Conservation (phyloP, 2,797 vertebrate species). For the Enoplosus armatus region DNA sequence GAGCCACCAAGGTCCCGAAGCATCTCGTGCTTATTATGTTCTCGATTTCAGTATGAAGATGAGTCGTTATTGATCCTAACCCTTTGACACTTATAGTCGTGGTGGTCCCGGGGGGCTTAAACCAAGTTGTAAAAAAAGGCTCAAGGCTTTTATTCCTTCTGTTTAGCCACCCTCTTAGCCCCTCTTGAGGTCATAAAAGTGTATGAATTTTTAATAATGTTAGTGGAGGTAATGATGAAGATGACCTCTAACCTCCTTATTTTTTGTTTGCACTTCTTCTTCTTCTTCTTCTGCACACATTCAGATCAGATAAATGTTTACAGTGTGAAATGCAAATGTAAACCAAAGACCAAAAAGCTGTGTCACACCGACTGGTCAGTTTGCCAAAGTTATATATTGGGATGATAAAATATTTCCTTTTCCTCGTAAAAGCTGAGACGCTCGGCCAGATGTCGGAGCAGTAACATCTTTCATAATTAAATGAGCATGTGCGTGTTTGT, state of each 20-base stretch:
- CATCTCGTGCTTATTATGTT: no score
- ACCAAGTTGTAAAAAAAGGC: no score
- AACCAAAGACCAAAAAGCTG: neutral
- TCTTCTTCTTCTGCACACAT: neutral
- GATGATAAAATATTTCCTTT: no score
- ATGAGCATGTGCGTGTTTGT: neutral
- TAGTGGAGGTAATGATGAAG: no score
- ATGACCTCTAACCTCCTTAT: neutral
- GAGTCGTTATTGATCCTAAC: neutral
- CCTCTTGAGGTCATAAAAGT: no score
- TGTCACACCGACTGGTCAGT: conserved; percentile 9
- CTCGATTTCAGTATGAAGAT: no score
- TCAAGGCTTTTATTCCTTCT: no score
- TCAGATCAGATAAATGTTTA: neutral
- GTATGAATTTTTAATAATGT: no score
- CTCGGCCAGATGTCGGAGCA: neutral
- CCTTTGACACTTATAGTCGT: neutral
- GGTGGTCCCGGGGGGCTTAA: neutral
- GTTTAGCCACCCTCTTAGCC: no score
- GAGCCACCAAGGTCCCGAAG: neutral
- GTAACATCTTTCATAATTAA: neutral
- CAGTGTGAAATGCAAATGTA: neutral
- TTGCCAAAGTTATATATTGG: no score
- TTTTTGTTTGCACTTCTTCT: neutral
- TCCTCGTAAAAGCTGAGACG: no score